Conservation (phyloP, 2,888 invertebrate genomes). For the Labia minor region DNA sequence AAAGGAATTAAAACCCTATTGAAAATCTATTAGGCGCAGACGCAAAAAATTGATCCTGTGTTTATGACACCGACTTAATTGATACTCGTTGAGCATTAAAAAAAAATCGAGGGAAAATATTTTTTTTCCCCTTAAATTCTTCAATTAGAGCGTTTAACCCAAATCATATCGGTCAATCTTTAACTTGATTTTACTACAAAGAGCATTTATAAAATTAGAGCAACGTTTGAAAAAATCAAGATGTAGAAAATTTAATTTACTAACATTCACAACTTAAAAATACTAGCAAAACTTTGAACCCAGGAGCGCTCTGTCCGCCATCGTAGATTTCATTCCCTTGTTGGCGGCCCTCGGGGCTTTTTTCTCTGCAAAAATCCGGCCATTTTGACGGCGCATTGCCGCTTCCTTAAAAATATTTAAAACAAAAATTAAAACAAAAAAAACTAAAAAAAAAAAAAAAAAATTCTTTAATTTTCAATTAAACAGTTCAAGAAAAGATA, state of each 20-base stretch:
- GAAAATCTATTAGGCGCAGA: background rate
- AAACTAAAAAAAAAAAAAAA: no score
- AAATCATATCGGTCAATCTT: background rate
- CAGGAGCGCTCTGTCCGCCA: background rate
- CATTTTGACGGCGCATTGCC: background rate
- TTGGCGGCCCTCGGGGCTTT: background rate
- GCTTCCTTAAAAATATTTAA: no score
- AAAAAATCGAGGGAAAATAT: background rate
- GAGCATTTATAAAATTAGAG: background rate
- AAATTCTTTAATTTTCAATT: no score
- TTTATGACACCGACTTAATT: conserved; percentile 13
- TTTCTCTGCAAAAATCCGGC: background rate
- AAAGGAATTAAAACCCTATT: conserved; percentile 13
- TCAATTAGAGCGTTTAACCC: background rate
- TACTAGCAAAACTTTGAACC: no score
- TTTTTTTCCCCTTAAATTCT: background rate
- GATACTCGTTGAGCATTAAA: background rate
- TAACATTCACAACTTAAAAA: no score
- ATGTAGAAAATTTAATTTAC: no score
- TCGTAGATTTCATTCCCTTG: background rate
- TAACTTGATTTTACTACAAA: background rate
- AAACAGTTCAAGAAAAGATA: no score
- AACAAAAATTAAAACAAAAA: no score
- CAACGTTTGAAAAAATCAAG: background rate
- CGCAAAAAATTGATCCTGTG: conserved; percentile 4